These are phyloP conservation scores for Heliconius eleuchia DNA, from an alignment of 1,140 invertebrate genomes.

Conservation along the genomic window DNA sequence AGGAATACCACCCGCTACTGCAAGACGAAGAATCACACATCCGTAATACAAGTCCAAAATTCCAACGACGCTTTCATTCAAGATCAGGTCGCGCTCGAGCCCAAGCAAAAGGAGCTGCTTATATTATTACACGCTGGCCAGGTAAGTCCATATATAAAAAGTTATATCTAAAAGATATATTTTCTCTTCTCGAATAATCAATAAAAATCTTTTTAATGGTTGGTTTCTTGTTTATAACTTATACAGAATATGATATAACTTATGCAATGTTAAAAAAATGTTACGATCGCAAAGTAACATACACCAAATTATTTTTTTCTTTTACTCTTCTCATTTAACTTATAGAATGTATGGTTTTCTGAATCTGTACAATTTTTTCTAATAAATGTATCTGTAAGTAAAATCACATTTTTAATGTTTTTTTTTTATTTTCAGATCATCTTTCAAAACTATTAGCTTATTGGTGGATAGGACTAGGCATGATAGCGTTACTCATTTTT, in stretches of 20 bases:
- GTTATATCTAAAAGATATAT: too few species aligned
- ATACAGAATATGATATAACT: too few species aligned
- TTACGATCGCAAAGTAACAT: background rate
- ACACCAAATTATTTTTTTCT: background rate
- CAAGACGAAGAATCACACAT: conserved; percentile 57
- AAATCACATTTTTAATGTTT: background rate
- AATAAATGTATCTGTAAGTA: too few species aligned
- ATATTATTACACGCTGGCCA: conserved; percentile 68
- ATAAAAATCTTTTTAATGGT: too few species aligned
- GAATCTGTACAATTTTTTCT: too few species aligned
- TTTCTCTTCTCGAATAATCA: too few species aligned
- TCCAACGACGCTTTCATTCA: conserved; percentile 40
- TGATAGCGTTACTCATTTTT: conserved; percentile 62
- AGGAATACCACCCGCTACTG: conserved; percentile 61
- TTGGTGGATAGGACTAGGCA: conserved; percentile 68
- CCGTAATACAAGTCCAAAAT: conserved; percentile 40
- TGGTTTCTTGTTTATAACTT: too few species aligned
- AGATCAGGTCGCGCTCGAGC: conserved; percentile 45
- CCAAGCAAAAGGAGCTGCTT: conserved; percentile 59
- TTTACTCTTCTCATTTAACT: background rate
- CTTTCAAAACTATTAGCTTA: conserved; percentile 59
- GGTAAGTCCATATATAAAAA: conserved; percentile 40
- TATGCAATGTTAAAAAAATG: too few species aligned
- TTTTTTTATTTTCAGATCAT: conserved; percentile 62
- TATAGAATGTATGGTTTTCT: background rate